Percentiles rank a stretch among this genome's conserved stretches.
phyloP scores from a whole-genome alignment of 2,888 invertebrate species.

The Cantharis nigra region DNA sequence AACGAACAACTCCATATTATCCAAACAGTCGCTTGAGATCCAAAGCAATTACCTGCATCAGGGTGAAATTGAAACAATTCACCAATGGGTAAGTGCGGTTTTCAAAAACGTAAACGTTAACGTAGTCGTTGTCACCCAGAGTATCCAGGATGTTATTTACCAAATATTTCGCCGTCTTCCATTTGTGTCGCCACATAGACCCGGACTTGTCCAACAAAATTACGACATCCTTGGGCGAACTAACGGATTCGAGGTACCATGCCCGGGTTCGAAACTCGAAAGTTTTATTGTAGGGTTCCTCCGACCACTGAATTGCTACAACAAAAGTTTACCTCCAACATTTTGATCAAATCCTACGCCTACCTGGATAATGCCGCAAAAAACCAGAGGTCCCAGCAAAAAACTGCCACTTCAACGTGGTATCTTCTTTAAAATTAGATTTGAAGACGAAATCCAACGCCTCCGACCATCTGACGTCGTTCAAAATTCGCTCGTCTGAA shows the following conservation, averaged over 20 bases:
- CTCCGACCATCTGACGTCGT: conserved; percentile 94
- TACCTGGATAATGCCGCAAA: conserved; percentile 94
- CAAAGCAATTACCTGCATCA: conserved; percentile 67
- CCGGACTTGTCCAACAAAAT: conserved; percentile 71
- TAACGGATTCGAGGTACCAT: conserved; percentile 98
- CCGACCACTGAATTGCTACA: conserved; percentile 72
- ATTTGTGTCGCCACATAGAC: conserved; percentile 67
- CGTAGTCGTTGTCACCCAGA: conserved; percentile 95
- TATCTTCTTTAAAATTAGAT: conserved; percentile 81
- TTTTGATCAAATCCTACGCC: neutral
- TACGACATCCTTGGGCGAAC: conserved; percentile 92
- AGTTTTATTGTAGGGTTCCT: conserved; percentile 62
- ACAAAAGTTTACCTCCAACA: conserved; percentile 13
- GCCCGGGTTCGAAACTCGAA: conserved; percentile 93
- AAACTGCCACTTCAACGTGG: conserved; percentile 95
- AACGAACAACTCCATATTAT: neutral
- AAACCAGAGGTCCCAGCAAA: conserved; percentile 97
- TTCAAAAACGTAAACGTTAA: conserved; percentile 93
- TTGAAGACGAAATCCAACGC: conserved; percentile 87
- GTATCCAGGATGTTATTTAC: conserved; percentile 91
- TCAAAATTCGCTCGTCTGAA: conserved; percentile 79
- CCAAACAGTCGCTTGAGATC: neutral
- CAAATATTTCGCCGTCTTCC: conserved; percentile 84
- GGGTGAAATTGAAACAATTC: conserved; percentile 81
- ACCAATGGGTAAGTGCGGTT: conserved; percentile 79